These are phyloP conservation scores for Leucoraja erinaceus DNA, from an alignment of 2,113 vertebrate genomes.

Conservation along the genomic window DNA sequence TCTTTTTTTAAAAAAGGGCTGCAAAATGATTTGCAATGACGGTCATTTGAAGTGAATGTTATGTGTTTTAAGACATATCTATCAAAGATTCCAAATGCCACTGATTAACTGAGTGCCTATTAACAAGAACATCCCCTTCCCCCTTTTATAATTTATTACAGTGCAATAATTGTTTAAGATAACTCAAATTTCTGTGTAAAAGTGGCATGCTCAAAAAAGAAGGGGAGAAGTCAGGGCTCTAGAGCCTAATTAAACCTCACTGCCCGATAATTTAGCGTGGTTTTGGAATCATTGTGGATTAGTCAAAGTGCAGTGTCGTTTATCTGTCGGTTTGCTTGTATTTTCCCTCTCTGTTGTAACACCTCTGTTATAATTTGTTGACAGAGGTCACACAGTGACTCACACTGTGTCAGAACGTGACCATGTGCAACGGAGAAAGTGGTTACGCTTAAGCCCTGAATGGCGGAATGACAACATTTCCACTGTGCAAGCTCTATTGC, in stretches of 20 bases:
- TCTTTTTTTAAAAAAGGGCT: neutral
- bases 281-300: neutral
- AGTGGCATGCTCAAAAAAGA: conserved; percentile 40
- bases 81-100: neutral
- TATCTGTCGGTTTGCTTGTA: conserved; percentile 36
- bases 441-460: conserved; percentile 69
- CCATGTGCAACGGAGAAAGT: conserved; percentile 57
- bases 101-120: neutral
- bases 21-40: neutral
- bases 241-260: conserved; percentile 39
- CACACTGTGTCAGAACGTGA: conserved; percentile 54
- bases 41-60: neutral
- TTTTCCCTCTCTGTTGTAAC: conserved; percentile 43
- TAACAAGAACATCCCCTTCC: conserved; percentile 7
- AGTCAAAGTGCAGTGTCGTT: neutral
- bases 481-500: conserved; percentile 71
- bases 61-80: neutral
- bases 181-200: conserved; percentile 43
- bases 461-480: conserved; percentile 65
- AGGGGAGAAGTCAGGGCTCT: neutral
- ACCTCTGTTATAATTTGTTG: conserved; percentile 45
- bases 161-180: conserved; percentile 43
- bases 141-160: conserved; percentile 40
- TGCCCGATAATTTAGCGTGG: conserved; percentile 44
- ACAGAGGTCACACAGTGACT: conserved; percentile 65